Conservation (phyloP, 2,797 vertebrate genomes). For the Phyllotis vaccarum region DNA sequence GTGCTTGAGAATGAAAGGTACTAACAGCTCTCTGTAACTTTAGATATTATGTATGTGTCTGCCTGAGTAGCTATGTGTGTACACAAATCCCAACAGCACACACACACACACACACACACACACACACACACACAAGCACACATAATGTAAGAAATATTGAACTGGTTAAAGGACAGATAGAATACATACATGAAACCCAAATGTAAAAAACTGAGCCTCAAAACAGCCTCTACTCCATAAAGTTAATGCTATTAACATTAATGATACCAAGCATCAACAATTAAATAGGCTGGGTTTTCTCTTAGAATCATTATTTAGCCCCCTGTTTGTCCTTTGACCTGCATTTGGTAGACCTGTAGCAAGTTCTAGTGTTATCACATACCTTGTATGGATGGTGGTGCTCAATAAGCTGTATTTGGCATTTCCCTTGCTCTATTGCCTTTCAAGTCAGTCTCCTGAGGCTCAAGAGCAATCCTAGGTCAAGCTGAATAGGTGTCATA, state of each 20-base stretch:
- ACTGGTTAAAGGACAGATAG: not conserved
- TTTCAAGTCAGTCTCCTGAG: not conserved
- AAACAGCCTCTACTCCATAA: conserved; percentile 18
- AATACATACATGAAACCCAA: not conserved
- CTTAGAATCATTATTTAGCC: not conserved
- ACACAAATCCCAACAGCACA: not conserved
- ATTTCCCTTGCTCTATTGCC: not conserved
- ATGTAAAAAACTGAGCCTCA: not conserved
- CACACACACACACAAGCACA: not conserved
- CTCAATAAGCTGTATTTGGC: not conserved
- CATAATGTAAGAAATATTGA: not conserved
- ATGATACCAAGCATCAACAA: not conserved
- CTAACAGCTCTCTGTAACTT: not conserved
- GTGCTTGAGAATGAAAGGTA: not conserved
- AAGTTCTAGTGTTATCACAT: not conserved
- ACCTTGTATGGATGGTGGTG: not conserved
- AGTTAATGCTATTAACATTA: not conserved
- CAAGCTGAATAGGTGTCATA: not conserved
- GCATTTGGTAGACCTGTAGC: not conserved
- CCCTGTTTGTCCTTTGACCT: not conserved
- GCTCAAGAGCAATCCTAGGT: not conserved
- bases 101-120: not conserved
- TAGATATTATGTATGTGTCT: not conserved
- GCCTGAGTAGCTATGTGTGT: not conserved
- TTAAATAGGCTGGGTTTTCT: not conserved